Conservation (phyloP, 1,140 invertebrate genomes). For the Babylonia areolata region DNA sequence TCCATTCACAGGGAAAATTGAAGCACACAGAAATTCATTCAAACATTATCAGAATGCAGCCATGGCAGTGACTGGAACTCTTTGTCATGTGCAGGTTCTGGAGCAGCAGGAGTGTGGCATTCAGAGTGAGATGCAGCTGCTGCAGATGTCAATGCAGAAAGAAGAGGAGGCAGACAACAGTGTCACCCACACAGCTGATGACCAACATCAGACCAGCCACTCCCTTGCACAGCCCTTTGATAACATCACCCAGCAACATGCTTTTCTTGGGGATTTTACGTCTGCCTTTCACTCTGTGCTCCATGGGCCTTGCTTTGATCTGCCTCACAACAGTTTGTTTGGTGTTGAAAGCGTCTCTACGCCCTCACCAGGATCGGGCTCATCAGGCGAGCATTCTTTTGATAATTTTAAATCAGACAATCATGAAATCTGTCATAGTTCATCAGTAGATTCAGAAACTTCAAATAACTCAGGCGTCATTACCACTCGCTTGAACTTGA, state of each 20-base stretch:
- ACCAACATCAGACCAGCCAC: not conserved
- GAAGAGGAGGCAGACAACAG: constrained; percentile 26
- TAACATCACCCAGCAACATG: not conserved
- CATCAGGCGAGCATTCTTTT: too few relatives aligned
- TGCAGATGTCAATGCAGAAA: constrained; percentile 25
- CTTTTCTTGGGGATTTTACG: not conserved
- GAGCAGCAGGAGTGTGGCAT: not conserved
- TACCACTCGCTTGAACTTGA: not conserved
- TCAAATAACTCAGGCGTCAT: not conserved
- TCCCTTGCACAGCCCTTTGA: not conserved
- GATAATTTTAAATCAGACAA: not conserved
- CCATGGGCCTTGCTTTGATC: not conserved
- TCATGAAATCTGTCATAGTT: not conserved
- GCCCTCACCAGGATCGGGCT: not conserved
- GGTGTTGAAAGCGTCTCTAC: not conserved
- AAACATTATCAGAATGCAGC: too few relatives aligned
- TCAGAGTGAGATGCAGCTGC: constrained; percentile 29
- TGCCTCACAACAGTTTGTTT: not conserved
- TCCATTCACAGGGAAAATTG: too few relatives aligned
- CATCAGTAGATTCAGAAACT: not conserved
- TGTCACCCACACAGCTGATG: not conserved
- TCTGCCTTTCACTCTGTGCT: not conserved
- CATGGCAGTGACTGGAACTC: not conserved
- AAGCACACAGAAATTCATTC: too few relatives aligned
- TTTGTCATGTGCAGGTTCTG: not conserved